Base-by-base conservation (phyloP, 2,797 vertebrate species). In the Megaceryle alcyon region DNA sequence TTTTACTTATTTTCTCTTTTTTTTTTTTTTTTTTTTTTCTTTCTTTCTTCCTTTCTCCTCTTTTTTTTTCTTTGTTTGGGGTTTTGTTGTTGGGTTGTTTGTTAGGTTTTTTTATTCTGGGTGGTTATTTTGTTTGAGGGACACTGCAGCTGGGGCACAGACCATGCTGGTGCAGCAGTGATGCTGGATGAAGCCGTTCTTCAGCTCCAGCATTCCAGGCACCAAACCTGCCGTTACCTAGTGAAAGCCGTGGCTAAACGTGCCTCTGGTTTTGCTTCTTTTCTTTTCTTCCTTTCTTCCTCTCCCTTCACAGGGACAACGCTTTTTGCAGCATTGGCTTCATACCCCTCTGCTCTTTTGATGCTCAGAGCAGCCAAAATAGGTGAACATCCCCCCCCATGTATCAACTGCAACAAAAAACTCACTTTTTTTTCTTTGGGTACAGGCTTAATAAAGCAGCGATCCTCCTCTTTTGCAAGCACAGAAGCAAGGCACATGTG, bases 161-260 rank as follows among this genome's bases (percentile, higher is more conserved):
- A 49, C 63, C 2, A 7, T 7, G 3, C 31, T 8, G 15, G 20
- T 60, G 90, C 3, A 86, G 96, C 82, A 90, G 94, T 89, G 77
- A 75, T 69, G 96, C 96, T 73, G 81, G 90, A 88, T 85, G 94
- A 71, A 96, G 96, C 97, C 96, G 56, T 96, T 93, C 70, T 44
- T 89, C 94, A 63, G 94, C 98, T 97, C 97, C 93, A 94, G 87
- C 99, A 99, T 99, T 99, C 99, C 99, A 98, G 98, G 98, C 98
- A 98, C 97, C 96, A 88, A 98, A 98, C 97, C 98, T 98, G 98
- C 97, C 97, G 98, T 99, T 99, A 98, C 99, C 98, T 98, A 98
- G 99, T 95, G 96, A 98, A 98, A 97, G 95, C 96, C 96, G 91
- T 3, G 94, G 98, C 65, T 97, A 88, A 63, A 96, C 96, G 91